Evolutionary conservation across 2,888 invertebrate genomes (phyloP), one percentile per base, ranked within the genome.

Genomic region (Andrena flavipes): DNA sequence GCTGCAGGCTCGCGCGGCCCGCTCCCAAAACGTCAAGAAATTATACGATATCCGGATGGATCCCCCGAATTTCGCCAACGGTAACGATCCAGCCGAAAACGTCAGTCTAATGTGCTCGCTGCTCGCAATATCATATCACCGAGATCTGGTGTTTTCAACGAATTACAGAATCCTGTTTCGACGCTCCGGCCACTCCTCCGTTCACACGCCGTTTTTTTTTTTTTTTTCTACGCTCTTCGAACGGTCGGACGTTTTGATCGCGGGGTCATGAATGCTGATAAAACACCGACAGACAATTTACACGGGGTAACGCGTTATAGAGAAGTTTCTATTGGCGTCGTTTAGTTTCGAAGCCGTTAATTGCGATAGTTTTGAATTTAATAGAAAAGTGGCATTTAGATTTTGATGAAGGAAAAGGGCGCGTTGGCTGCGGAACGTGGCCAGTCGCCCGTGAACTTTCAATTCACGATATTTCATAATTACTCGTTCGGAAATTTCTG

Each of bases 11-110:
- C 62, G 49, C 60, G 42, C 13, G 13, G 16, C 42, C 42, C 42
- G 68, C 54, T 68, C 48, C 72, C 65, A 42, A 74, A 82, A 82
- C 59, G 76, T 79, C 82, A 84, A 79, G 84, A 67, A 82, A 71
- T 82, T 79, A 69, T 78, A 74, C 26, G 49, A 73, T 48, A 74
- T 71, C 56, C 51, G 20, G 56, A 5, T 20, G 20, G 49, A 59
- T 63, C 56, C 26, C 42, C 10, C 20, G 42, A 54, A 59, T 71
- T 69, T 71, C 13, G 26, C 42, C 30, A 51, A 33, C 2, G 23
- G 23, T 56, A 56, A 56, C 23, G 56, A 56, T 56, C 10, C 23
- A 8, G 10, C 23, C 10, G 56, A 26, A 56, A 56, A 23, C 23
- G 20, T 56, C 56, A 26, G 10, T 56, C 10, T 56, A 56, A 56